A percentile compares a stretch with the other conserved stretches of the same genome.
These are phyloP conservation scores for Bombus soroeensis DNA, from an alignment of 1,140 invertebrate genomes.

Conservation along the genomic window DNA sequence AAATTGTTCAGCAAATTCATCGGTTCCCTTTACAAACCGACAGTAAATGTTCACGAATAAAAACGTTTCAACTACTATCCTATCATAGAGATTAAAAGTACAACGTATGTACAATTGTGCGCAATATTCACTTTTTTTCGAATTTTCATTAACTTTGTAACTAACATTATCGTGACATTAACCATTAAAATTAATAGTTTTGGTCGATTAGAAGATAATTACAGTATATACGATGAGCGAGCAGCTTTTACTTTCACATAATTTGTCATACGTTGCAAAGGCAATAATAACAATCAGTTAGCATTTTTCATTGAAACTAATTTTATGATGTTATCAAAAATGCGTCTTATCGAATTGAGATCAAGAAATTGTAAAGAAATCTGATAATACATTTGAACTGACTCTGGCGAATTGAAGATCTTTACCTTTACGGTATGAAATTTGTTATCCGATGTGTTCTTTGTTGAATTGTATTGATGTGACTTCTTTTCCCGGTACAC, in stretches of 20 bases:
- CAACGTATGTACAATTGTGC: background rate
- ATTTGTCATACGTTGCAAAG: background rate
- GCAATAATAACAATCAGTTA: background rate
- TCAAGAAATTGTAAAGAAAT: background rate
- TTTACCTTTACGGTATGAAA: background rate
- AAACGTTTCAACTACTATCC: background rate
- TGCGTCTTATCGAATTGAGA: background rate
- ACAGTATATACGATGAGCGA: background rate
- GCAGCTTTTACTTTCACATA: background rate
- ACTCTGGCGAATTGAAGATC: background rate
- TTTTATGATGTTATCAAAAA: background rate
- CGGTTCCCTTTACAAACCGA: background rate
- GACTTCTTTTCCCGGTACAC: background rate
- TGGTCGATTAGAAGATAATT: background rate
- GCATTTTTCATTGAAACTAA: background rate
- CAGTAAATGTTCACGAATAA: background rate
- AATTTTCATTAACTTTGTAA: background rate
- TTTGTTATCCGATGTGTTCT: background rate
- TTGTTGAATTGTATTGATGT: background rate
- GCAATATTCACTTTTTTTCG: background rate
- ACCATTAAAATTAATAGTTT: background rate
- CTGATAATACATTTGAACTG: background rate
- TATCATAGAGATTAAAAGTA: background rate
- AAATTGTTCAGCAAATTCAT: slow-evolving; percentile 3
- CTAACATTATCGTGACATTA: background rate